phyloP scores from a whole-genome alignment of 2,888 invertebrate species.

The Thelaira solivaga region DNA sequence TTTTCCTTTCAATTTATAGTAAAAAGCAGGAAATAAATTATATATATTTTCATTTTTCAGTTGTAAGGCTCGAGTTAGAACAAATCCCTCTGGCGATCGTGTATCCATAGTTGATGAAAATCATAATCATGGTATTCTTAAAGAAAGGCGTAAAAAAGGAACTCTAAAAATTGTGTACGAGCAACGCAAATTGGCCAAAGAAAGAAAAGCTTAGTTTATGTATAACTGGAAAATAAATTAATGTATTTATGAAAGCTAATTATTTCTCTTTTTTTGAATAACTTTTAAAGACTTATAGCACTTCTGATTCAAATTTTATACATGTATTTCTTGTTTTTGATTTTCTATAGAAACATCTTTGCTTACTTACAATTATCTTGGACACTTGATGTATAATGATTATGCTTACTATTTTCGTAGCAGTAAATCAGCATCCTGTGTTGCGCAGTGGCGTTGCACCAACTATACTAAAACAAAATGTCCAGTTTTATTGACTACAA shows the following conservation, averaged over 20 bases:
- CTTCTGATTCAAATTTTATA: too few species aligned
- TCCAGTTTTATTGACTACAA: slow-evolving; percentile 70
- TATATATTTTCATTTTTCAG: slow-evolving; percentile 57
- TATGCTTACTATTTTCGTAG: slow-evolving; percentile 69
- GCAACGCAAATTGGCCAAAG: slow-evolving; percentile 65
- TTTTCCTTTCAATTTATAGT: neutral
- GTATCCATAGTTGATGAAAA: slow-evolving; percentile 69
- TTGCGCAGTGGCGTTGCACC: slow-evolving; percentile 73
- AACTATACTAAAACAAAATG: slow-evolving; percentile 71
- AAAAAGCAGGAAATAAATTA: neutral
- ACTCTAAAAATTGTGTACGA: slow-evolving; percentile 70
- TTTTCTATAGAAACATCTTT: slow-evolving; percentile 4
- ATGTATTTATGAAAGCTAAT: too few species aligned
- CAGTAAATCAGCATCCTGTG: slow-evolving; percentile 66
- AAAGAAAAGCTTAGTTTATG: slow-evolving; percentile 22
- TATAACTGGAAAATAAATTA: slow-evolving; percentile 2
- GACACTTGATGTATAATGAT: slow-evolving; percentile 72
- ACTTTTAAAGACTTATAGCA: too few species aligned
- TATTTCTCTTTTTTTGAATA: too few species aligned
- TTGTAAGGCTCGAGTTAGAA: slow-evolving; percentile 70
- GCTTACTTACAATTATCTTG: slow-evolving; percentile 73
- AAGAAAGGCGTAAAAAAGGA: slow-evolving; percentile 71
- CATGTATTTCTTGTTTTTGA: slow-evolving; percentile 4
- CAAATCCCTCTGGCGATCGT: slow-evolving; percentile 68
- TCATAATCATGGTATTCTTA: slow-evolving; percentile 70